Evolutionary conservation across 2,113 vertebrate species (phyloP).

Genomic region (Astur gentilis): DNA sequence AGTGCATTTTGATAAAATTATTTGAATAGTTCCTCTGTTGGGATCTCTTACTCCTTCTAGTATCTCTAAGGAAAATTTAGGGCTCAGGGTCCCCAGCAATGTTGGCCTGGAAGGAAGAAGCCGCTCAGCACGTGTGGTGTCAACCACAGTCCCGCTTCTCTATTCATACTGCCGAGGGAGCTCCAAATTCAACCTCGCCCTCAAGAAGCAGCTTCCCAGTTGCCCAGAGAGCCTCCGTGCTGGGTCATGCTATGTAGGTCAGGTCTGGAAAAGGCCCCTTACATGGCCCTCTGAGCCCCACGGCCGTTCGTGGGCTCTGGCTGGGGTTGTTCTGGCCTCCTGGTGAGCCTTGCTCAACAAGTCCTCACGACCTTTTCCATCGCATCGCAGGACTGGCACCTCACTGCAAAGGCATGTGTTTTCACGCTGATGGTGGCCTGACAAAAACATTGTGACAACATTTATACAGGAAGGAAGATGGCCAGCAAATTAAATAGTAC

Average conservation of each 20-base stretch:
- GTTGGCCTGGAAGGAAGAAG: not conserved
- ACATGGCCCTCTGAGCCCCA: not conserved
- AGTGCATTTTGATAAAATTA: accelerated
- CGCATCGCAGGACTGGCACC: not conserved
- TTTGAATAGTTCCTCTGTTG: not conserved
- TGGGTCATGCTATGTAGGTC: not conserved
- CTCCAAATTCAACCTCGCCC: not conserved
- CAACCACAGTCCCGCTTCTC: not conserved
- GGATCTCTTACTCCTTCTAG: not conserved
- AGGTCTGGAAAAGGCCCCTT: not conserved
- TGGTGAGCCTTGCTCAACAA: not conserved
- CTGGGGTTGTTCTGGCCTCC: not conserved
- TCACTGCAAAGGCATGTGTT: not conserved
- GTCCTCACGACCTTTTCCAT: not conserved
- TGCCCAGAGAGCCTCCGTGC: not conserved
- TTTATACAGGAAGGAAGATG: not conserved
- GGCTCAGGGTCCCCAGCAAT: not conserved
- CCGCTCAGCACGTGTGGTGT: not conserved
- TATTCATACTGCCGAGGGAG: not conserved
- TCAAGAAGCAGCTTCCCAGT: not conserved
- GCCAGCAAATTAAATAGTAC: not conserved
- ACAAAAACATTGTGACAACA: not conserved
- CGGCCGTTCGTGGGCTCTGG: not conserved
- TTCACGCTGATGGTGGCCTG: not conserved
- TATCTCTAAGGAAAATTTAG: not conserved